Evolutionary conservation across 2,113 vertebrate genomes (phyloP), one percentile per base, ranked within the genome.

Genomic region (Neolamprologus brichardi): DNA sequence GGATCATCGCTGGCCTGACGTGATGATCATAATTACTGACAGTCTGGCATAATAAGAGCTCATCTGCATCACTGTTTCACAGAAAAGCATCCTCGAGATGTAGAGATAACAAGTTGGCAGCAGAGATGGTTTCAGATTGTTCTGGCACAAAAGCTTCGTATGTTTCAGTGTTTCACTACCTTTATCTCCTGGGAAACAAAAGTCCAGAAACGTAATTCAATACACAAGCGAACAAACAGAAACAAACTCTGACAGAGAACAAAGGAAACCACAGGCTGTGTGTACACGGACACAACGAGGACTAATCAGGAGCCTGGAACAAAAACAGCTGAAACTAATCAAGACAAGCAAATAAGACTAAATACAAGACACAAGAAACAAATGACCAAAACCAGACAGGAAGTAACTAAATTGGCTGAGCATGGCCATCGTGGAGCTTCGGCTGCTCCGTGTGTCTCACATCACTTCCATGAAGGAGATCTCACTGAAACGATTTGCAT

Each of bases 181-280:
- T 30, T 10, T 30, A 30, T 60, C 14, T 60, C 8, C 28, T 17
- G 14, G 56, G 5, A 60, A 60, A 32, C 0, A 0, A 60, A 32
- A 60, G 54, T 17, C 54, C 25, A 60, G 8, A 9, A 32, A 32
- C 3, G 0, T 7, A n/a, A 62, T 32, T 32, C 56, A 34, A 7
- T 1, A 34, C 58, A 34, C 28, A 62, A 18, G 58, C 2, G 0
- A 62, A 62, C 15, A 0, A 60, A 58, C 58, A 62, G 3, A 62
- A 62, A 62, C 28, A 6, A 2, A 17, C 15, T 32, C 28, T 0
- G 9, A 34, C 58, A 62, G 30, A 0, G 13, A 34, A 34, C 58
- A 62, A 34, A 62, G 30, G 2, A 32, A 62, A 60, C 56, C 56
- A 9, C 8, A 30, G 25, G 14, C 56, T 60, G 25, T 10, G 15